A percentile compares a stretch with the other conserved stretches of the same genome.
phyloP scores from a whole-genome alignment of 2,797 vertebrate genomes.

The Leptoclinus maculatus region DNA sequence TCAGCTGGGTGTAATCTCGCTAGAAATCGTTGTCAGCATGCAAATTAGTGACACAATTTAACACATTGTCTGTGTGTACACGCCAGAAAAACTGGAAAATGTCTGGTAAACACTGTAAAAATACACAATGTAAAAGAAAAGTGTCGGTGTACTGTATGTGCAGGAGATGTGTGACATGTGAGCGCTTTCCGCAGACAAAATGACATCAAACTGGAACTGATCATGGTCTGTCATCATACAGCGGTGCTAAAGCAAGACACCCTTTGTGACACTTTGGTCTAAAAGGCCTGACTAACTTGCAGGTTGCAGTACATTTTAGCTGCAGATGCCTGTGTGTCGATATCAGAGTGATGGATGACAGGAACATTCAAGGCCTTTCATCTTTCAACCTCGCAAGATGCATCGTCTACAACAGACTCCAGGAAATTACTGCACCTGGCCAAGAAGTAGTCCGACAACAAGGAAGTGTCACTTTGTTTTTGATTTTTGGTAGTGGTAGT shows the following conservation, averaged over 20 bases:
- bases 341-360: slow-evolving; percentile 11
- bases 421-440: background rate
- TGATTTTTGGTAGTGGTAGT: no score
- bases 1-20: slow-evolving; percentile 76
- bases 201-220: slow-evolving; percentile 3
- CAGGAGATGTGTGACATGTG: background rate
- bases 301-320: background rate
- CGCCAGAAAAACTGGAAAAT: slow-evolving; percentile 46
- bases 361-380: background rate
- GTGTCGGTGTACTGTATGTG: background rate
- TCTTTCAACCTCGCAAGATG: background rate
- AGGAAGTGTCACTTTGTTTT: no score
- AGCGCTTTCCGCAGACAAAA: background rate
- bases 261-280: background rate
- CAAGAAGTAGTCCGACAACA: background rate
- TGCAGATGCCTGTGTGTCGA: background rate
- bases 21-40: slow-evolving; percentile 74
- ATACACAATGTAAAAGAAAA: background rate
- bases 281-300: background rate
- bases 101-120: slow-evolving; percentile 44
- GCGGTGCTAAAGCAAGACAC: background rate
- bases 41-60: slow-evolving; percentile 78
- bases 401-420: background rate
- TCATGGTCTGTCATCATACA: background rate
- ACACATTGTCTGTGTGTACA: slow-evolving; percentile 42